phyloP scores from a whole-genome alignment of 2,113 vertebrate genomes.

The Prinia subflava region DNA sequence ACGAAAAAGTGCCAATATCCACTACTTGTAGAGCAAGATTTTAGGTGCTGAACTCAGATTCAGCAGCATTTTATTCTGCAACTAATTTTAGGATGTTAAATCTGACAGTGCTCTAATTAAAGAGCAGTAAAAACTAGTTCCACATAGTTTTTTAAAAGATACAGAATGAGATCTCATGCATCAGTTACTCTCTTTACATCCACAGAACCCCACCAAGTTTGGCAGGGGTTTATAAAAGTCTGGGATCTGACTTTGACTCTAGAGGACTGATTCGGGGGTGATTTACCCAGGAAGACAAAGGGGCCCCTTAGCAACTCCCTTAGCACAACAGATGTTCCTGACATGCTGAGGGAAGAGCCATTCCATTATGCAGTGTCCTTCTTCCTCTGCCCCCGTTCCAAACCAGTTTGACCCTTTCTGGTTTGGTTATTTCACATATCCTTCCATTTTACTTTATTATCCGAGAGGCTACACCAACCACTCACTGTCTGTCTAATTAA shows the following conservation, averaged over 20 bases:
- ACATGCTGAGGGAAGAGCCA: neutral
- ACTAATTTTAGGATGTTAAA: neutral
- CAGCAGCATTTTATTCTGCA: neutral
- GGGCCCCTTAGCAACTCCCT: neutral
- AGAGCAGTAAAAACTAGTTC: slow-evolving; percentile 7
- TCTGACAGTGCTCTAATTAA: slow-evolving; percentile 13
- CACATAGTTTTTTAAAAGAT: neutral
- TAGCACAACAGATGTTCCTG: slow-evolving; percentile 21
- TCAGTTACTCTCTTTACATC: slow-evolving; percentile 10
- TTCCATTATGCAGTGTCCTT: neutral
- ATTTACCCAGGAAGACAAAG: slow-evolving; percentile 21
- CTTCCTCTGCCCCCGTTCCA: neutral
- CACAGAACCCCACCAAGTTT: neutral
- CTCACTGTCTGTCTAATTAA: slow-evolving; percentile 8
- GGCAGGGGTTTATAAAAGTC: neutral
- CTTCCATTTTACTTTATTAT: neutral
- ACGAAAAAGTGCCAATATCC: neutral
- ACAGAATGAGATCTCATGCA: neutral
- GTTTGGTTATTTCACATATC: neutral
- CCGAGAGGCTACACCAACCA: neutral
- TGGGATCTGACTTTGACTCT: slow-evolving; percentile 5
- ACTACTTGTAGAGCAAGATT: neutral
- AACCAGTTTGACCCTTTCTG: slow-evolving; percentile 9
- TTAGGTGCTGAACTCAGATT: neutral
- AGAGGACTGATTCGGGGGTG: neutral